These are phyloP conservation scores for Macrostomum lignano DNA, from an alignment of 1,140 invertebrate species.

Conservation along the genomic window DNA sequence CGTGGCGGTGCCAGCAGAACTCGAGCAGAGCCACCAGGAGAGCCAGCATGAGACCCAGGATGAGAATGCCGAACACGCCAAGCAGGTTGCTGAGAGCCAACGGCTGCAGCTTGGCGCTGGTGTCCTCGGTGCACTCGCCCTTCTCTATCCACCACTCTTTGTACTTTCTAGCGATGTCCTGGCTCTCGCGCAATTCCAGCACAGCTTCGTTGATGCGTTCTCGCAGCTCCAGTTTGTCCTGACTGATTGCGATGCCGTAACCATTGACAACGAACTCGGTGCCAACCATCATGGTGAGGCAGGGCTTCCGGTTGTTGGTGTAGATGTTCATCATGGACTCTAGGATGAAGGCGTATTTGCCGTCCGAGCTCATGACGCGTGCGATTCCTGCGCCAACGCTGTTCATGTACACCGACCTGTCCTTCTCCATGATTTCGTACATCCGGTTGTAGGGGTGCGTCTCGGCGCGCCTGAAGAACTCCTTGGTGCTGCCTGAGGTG, in stretches of 20 bases:
- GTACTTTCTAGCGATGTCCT: background rate
- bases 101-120: too few relatives aligned
- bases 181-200: conserved; percentile 38
- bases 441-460: too few relatives aligned
- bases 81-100: conserved; percentile 80
- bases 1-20: too few relatives aligned
- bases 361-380: too few relatives aligned
- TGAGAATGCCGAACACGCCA: conserved; percentile 93
- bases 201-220: conserved; percentile 67
- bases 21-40: conserved; percentile 60
- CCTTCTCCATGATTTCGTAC: too few relatives aligned
- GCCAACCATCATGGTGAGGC: too few relatives aligned
- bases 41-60: conserved; percentile 57
- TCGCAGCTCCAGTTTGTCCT: conserved; percentile 59
- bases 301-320: too few relatives aligned
- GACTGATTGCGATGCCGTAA: conserved; percentile 65
- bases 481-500: conserved; percentile 33
- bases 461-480: too few relatives aligned
- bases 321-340: too few relatives aligned
- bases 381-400: too few relatives aligned
- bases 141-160: conserved; percentile 5
- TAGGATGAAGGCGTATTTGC: too few relatives aligned
- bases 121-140: conserved; percentile 27
- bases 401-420: too few relatives aligned
- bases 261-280: conserved; percentile 65